phyloP scores from a whole-genome alignment of 2,797 vertebrate species.

The Rhinoraja longicauda region DNA sequence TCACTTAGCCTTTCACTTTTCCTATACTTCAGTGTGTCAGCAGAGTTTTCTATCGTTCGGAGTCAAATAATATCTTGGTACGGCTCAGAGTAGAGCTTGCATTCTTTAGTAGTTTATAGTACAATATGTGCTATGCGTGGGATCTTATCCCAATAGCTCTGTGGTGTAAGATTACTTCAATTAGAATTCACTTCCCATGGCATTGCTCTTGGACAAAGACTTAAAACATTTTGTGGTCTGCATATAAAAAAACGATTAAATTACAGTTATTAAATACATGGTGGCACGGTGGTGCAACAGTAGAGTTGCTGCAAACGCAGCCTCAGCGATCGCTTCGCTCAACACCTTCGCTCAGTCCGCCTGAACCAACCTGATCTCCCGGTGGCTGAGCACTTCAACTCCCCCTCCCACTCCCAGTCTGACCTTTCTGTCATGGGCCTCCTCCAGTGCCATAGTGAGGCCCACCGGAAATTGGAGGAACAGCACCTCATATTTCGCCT shows the following conservation, averaged over 20 bases:
- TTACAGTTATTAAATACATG: neutral
- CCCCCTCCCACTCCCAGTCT: too few relatives aligned
- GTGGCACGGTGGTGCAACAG: too few relatives aligned
- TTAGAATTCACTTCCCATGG: constrained; percentile 24
- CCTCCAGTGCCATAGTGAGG: too few relatives aligned
- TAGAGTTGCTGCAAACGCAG: too few relatives aligned
- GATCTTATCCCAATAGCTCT: neutral
- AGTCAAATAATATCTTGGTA: neutral
- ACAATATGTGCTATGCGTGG: neutral
- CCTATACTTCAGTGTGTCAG: neutral
- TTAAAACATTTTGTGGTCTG: neutral
- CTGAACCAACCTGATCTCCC: too few relatives aligned
- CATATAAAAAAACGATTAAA: constrained; percentile 5
- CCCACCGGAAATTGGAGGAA: too few relatives aligned
- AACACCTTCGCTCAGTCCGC: too few relatives aligned
- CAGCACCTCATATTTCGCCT: too few relatives aligned
- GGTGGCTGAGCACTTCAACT: too few relatives aligned
- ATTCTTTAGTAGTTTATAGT: constrained; percentile 18
- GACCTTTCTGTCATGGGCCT: too few relatives aligned
- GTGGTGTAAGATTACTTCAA: neutral
- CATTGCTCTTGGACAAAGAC: constrained; percentile 14
- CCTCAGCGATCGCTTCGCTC: too few relatives aligned
- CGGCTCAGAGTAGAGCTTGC: neutral
- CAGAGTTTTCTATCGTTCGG: neutral
- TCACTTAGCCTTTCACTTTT: neutral